Conservation (phyloP, 2,113 vertebrate species). For the Craseonycteris thonglongyai region DNA sequence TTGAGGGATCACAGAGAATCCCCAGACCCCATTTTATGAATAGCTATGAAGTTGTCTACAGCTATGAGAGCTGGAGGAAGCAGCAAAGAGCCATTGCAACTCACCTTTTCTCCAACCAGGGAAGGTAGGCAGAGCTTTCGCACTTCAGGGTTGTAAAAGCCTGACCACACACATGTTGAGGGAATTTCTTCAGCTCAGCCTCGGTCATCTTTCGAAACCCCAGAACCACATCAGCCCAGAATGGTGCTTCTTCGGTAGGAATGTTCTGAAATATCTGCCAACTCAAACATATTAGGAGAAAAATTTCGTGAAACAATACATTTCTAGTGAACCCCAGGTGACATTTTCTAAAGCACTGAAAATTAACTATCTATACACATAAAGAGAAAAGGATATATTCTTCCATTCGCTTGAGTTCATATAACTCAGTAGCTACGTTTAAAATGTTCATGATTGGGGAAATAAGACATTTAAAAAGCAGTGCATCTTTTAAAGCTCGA, state of each 20-base stretch:
- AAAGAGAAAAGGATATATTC: not conserved
- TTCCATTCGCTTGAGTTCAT: not conserved
- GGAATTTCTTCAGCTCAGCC: conserved; percentile 87
- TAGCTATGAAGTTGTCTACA: not conserved
- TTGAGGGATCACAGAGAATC: not conserved
- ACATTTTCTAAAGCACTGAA: not conserved
- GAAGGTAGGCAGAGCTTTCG: conserved; percentile 87
- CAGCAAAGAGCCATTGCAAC: not conserved
- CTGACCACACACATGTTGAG: conserved; percentile 85
- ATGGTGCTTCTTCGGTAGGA: conserved; percentile 82
- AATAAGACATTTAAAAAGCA: not conserved
- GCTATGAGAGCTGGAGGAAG: not conserved
- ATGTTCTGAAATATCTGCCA: conserved; percentile 88
- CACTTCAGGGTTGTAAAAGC: conserved; percentile 92
- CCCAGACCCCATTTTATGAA: not conserved
- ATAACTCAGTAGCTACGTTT: not conserved
- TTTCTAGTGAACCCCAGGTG: not conserved
- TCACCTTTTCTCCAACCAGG: conserved; percentile 92
- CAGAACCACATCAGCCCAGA: conserved; percentile 89
- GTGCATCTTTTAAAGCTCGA: not conserved
- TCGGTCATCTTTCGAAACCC: conserved; percentile 88
- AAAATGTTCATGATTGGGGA: not conserved
- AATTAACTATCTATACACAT: not conserved
- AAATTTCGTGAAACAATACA: not conserved
- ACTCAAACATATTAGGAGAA: conserved; percentile 70